Conservation (phyloP, 2,113 vertebrate species). For the Hemiprocne comata region DNA sequence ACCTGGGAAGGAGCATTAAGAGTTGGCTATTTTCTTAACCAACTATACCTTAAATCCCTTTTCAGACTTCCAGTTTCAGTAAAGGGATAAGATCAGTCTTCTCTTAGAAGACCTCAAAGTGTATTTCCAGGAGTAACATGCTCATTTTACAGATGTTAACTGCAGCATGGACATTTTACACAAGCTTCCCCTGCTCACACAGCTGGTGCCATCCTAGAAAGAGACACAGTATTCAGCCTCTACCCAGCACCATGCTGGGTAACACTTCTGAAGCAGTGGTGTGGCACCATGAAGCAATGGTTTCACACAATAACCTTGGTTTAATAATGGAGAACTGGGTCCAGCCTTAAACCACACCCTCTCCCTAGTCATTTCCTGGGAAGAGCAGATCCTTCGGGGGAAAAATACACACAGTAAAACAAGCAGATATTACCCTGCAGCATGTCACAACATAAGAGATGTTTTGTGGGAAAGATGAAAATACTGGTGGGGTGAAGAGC, state of each 20-base stretch:
- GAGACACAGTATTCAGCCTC: not conserved
- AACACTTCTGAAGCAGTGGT: not conserved
- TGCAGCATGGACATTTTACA: fast-evolving
- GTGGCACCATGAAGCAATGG: not conserved
- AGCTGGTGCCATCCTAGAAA: not conserved
- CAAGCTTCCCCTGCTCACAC: not conserved
- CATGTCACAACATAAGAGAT: not conserved
- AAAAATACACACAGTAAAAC: not conserved
- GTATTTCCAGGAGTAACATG: not conserved
- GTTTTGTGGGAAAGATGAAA: not conserved
- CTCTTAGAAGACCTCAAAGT: not conserved
- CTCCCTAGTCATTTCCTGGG: not conserved
- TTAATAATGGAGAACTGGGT: not conserved
- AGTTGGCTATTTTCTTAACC: not conserved
- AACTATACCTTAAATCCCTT: not conserved
- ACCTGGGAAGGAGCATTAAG: not conserved
- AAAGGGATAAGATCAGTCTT: not conserved
- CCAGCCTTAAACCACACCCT: not conserved
- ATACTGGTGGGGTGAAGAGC: not conserved
- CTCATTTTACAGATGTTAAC: not conserved
- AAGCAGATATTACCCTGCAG: not conserved
- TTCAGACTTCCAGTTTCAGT: not conserved
- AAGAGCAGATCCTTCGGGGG: not conserved
- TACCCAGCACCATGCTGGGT: not conserved
- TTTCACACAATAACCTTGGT: not conserved